These are phyloP conservation scores for Onychomys torridus DNA, from an alignment of 2,797 vertebrate species.

Conservation along the genomic window DNA sequence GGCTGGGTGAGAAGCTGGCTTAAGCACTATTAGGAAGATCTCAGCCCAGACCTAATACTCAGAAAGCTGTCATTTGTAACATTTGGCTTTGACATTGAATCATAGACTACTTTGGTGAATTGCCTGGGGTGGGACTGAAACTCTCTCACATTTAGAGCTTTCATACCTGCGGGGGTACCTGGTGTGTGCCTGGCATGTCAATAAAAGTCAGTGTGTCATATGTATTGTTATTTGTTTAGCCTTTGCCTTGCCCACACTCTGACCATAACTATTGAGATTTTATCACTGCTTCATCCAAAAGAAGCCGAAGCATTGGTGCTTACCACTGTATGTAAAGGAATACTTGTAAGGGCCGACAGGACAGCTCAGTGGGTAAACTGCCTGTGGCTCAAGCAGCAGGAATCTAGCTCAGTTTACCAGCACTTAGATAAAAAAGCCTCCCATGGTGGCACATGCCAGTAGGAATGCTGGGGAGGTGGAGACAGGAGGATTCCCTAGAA, in stretches of 20 bases:
- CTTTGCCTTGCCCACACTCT: slow-evolving; percentile 12
- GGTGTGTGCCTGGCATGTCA: neutral
- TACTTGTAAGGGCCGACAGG: neutral
- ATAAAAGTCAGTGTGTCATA: neutral
- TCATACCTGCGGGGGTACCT: neutral
- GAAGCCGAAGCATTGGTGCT: neutral
- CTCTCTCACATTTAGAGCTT: fast-evolving
- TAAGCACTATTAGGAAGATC: slow-evolving; percentile 17
- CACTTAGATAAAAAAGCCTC: neutral
- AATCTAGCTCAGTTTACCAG: neutral
- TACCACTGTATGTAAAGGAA: neutral
- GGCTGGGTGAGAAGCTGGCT: neutral
- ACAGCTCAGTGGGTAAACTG: neutral
- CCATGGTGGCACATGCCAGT: neutral
- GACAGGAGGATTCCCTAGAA: neutral
- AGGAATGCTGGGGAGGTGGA: neutral
- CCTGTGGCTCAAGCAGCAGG: neutral
- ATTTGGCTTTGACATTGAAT: neutral
- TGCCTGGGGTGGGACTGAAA: neutral
- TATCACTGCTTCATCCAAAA: neutral
- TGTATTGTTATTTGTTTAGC: neutral
- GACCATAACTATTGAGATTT: neutral
- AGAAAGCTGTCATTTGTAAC: neutral
- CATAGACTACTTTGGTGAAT: neutral
- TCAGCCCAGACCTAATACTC: neutral